Conservation (phyloP, 2,113 vertebrate species). For the Stigmatopora argus region DNA sequence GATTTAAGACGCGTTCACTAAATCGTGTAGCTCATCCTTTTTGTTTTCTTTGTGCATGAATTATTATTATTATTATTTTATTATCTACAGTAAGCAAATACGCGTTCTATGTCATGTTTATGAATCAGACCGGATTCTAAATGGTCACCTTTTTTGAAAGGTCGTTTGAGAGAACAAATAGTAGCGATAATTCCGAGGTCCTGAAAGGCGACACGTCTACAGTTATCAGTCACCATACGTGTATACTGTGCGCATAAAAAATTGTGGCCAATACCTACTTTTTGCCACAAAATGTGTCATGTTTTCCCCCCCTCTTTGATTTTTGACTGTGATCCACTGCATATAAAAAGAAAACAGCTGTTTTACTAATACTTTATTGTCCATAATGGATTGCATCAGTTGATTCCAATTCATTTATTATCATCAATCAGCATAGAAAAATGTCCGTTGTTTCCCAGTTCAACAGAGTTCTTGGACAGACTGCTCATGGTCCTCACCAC, state of each 20-base stretch:
- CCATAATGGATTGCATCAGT: constrained; percentile 76
- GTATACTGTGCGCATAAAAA: background rate
- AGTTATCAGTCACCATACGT: background rate
- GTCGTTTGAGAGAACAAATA: background rate
- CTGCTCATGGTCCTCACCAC: constrained; percentile 74
- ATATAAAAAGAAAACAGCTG: constrained; percentile 48
- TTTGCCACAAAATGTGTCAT: background rate
- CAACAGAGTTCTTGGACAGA: constrained; percentile 82
- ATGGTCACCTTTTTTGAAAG: too few species aligned
- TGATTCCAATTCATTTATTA: constrained; percentile 95
- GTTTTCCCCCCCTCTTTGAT: too few species aligned
- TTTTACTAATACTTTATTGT: constrained; percentile 61
- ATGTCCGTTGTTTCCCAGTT: constrained; percentile 79
- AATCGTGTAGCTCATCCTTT: background rate
- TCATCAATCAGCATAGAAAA: constrained; percentile 94
- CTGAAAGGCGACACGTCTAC: background rate
- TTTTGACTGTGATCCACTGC: background rate
- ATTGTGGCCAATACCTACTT: background rate
- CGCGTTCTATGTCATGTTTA: background rate
- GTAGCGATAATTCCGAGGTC: background rate
- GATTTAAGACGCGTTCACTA: too few species aligned
- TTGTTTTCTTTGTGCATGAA: background rate
- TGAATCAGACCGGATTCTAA: background rate
- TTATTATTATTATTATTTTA: too few species aligned
- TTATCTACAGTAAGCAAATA: too few species aligned